phyloP scores from a whole-genome alignment of 2,888 invertebrate genomes.

The Drosophila dives region DNA sequence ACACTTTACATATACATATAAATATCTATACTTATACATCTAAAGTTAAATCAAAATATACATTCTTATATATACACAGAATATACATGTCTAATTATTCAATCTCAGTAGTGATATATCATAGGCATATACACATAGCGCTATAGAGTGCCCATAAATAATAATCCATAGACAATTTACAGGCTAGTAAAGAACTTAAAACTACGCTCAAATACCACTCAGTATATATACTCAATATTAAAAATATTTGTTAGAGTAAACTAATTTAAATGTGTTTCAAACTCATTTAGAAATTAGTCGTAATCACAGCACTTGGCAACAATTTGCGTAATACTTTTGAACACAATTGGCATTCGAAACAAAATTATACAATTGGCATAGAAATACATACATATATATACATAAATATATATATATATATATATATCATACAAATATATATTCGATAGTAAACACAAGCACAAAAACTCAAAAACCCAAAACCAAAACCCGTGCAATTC shows the following conservation, averaged over 20 bases:
- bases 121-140: constrained; percentile 28
- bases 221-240: constrained; percentile 21
- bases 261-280: constrained; percentile 34
- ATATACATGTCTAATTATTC: constrained; percentile 61
- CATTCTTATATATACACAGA: constrained; percentile 22
- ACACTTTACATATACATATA: constrained; percentile 33
- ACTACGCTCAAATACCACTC: constrained; percentile 54
- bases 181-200: constrained; percentile 29
- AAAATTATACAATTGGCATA: constrained; percentile 61
- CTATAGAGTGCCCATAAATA: constrained; percentile 34
- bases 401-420: background rate
- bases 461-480: constrained; percentile 46
- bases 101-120: constrained; percentile 68
- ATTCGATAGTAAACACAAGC: constrained; percentile 54
- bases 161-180: constrained; percentile 31
- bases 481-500: constrained; percentile 69
- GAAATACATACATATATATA: constrained; percentile 15
- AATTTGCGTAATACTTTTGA: constrained; percentile 74
- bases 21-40: constrained; percentile 38
- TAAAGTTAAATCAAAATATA: constrained; percentile 22
- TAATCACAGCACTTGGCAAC: constrained; percentile 52
- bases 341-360: constrained; percentile 63
- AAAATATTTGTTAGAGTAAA: constrained; percentile 23
- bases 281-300: constrained; percentile 19
- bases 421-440: constrained; percentile 35